Base-by-base conservation (phyloP, 2,797 vertebrate genomes). In the Danio choprae region DNA sequence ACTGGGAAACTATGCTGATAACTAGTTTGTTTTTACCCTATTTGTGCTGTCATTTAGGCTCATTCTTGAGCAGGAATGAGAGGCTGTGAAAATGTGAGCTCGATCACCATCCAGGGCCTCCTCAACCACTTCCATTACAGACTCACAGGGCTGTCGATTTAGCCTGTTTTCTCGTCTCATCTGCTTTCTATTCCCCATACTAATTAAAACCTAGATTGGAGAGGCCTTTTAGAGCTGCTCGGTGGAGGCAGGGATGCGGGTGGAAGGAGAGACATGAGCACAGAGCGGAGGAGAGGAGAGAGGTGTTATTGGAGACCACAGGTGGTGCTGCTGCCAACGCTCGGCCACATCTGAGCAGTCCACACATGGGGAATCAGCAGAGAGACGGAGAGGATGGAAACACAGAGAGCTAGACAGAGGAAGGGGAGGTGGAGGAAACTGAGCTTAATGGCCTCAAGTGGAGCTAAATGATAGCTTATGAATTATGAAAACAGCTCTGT, bases 131-230 rank as follows among this genome's bases (percentile, higher is more conserved):
- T 86, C 86, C 82, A 88, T 90, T 88, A 89, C 77, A 87, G 78
- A 84, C 86, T 88, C 68, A 84, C 86, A 87, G 87, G 88, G 82
- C 74, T 68, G 75, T 87, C 84, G 84, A 87, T 90, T 88, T 87
- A 90, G 87, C 80, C 40, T 79, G 87, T 88, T 87, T 89, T 82
- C 29, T 87, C 62, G 78, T 89, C 89, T 87, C 87, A 86, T 86
- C 84, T 58, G 75, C 82, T 84, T 85, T 87, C 70, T 84, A 81
- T 70, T 89, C 86, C 87, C 79, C 44, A 81, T 76, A 84, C 89
- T 89, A 91, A 92, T 92, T 90, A 91, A 90, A 84, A 89, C 80
- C 86, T 84, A 91, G 85, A 89, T 92, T 88, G 85, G 86, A 89
- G 89, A 90, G 88, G 84, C 84, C 81, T 74, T 91, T 87, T 81